Conservation (phyloP, 2,113 vertebrate species). For the Speoplatyrhinus poulsoni region DNA sequence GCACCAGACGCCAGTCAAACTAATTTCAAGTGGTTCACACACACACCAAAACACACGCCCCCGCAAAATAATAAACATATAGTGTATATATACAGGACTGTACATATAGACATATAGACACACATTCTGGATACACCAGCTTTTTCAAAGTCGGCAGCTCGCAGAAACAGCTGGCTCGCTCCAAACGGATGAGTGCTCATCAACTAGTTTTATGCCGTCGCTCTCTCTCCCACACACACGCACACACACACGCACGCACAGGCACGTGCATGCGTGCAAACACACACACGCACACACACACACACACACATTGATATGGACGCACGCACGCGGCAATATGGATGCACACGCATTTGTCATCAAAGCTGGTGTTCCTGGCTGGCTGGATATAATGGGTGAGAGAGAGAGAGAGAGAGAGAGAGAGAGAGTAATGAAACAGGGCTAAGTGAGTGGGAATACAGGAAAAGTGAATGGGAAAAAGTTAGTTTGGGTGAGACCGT, state of each 20-base stretch:
- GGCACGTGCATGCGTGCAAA: neutral
- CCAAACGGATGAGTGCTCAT: no score
- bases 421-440: conserved; percentile 2
- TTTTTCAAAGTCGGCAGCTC: no score
- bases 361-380: conserved; percentile 34
- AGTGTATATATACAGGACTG: neutral
- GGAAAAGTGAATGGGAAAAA: neutral
- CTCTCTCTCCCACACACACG: neutral
- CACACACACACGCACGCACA: conserved; percentile 5
- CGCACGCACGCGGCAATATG: conserved; percentile 43
- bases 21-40: conserved; percentile 54
- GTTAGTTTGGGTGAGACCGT: neutral
- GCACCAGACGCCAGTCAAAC: conserved; percentile 65
- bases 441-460: neutral
- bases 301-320: neutral
- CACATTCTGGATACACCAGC: conserved; percentile 2
- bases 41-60: neutral
- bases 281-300: conserved; percentile 21
- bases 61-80: no score
- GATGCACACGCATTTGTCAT: conserved; percentile 47
- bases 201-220: no score
- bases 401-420: conserved; percentile 5
- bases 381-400: conserved; percentile 22
- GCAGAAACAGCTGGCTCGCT: no score
- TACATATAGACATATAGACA: neutral